Evolutionary conservation across 2,797 vertebrate species (phyloP).

Genomic region (Melopsittacus undulatus): DNA sequence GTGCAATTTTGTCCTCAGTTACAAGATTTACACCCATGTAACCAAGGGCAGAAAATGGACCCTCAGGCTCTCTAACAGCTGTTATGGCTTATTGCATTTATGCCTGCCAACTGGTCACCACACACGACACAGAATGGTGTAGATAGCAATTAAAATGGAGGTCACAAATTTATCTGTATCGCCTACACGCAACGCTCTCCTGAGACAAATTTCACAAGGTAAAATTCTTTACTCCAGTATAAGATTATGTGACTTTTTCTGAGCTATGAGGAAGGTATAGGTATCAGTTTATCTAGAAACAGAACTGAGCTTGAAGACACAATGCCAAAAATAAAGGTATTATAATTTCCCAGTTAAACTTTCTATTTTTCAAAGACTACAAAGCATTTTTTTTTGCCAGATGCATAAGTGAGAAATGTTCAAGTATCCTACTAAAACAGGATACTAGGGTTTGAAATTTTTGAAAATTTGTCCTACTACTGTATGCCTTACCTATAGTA

Average conservation of each 20-base stretch:
- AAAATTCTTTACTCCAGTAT: not conserved
- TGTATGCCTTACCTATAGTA: not conserved
- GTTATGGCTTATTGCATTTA: slow-evolving; percentile 34
- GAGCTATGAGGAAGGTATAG: not conserved
- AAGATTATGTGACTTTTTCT: not conserved
- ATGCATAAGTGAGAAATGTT: not conserved
- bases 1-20: slow-evolving; percentile 51
- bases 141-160: slow-evolving; percentile 29
- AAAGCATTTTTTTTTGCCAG: not conserved
- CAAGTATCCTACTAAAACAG: not conserved
- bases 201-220: not conserved
- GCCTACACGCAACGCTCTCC: not conserved
- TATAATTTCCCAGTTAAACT: not conserved
- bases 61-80: slow-evolving; percentile 50
- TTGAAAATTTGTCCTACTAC: not conserved
- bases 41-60: slow-evolving; percentile 37
- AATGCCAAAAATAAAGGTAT: not conserved
- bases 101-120: slow-evolving; percentile 40
- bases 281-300: not conserved
- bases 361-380: not conserved
- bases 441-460: not conserved
- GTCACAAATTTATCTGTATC: not conserved
- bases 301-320: not conserved
- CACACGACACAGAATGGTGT: not conserved
- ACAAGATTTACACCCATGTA: slow-evolving; percentile 51